Percentiles rank a stretch among this genome's conserved stretches.
Evolutionary conservation across 2,113 vertebrate species (phyloP).

Genomic region (Saimiri boliviensis): DNA sequence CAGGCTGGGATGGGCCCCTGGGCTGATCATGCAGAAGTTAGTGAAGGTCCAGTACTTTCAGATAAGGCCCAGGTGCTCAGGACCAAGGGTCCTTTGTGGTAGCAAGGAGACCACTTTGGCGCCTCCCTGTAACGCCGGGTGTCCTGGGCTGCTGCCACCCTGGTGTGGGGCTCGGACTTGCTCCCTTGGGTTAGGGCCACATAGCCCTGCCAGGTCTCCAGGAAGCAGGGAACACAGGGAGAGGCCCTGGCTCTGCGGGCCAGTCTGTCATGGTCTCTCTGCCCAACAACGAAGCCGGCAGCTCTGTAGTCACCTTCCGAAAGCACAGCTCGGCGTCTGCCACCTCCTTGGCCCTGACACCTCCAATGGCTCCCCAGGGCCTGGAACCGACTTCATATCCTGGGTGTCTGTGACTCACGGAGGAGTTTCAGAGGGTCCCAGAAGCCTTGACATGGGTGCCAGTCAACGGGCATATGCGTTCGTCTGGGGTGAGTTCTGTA

Average conservation of each 20-base stretch:
- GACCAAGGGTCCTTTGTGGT: neutral
- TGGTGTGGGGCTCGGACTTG: neutral
- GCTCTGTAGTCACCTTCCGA: too few species aligned
- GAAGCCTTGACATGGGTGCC: neutral
- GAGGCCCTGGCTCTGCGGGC: too few species aligned
- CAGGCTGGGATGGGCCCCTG: neutral
- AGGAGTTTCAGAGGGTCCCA: neutral
- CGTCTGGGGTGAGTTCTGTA: neutral
- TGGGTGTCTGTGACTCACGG: neutral
- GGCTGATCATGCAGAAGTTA: neutral
- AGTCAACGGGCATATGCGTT: neutral
- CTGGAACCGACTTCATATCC: neutral
- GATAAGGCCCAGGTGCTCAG: neutral
- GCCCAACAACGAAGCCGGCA: accelerated
- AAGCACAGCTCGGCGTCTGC: neutral
- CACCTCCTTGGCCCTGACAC: neutral
- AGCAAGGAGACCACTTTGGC: neutral
- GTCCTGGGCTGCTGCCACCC: neutral
- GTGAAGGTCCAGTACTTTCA: too few species aligned
- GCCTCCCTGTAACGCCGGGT: neutral
- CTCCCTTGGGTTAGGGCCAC: neutral
- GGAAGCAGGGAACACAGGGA: neutral
- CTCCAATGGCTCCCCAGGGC: neutral
- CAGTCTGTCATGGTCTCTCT: neutral
- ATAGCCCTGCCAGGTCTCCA: neutral